These are phyloP conservation scores for Charaxes varanes DNA, from an alignment of 1,140 invertebrate genomes.

Conservation along the genomic window DNA sequence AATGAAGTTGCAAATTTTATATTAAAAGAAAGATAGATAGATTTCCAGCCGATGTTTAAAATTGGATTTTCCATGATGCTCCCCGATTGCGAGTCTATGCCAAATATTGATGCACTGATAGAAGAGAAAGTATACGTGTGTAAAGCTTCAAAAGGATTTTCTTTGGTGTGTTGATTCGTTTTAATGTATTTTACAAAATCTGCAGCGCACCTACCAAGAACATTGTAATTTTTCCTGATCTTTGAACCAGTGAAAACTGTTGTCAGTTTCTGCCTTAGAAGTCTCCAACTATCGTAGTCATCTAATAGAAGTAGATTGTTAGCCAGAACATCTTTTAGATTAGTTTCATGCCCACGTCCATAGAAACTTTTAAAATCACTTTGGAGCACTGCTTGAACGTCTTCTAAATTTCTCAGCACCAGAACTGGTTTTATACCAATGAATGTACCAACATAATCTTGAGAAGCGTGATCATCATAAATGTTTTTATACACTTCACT, in stretches of 20 bases:
- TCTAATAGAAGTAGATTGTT: slow-evolving; percentile 55
- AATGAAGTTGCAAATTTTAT: slow-evolving; percentile 21
- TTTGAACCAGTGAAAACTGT: slow-evolving; percentile 54
- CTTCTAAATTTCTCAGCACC: slow-evolving; percentile 54
- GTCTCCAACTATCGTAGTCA: slow-evolving; percentile 54
- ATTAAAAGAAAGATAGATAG: slow-evolving; percentile 12
- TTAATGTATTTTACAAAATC: slow-evolving; percentile 31
- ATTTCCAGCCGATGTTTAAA: slow-evolving; percentile 22
- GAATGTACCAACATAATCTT: slow-evolving; percentile 9
- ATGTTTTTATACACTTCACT: slow-evolving; percentile 10
- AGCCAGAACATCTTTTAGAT: slow-evolving; percentile 46
- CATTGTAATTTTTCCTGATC: slow-evolving; percentile 67
- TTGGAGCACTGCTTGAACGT: slow-evolving; percentile 71
- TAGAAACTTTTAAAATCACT: slow-evolving; percentile 69
- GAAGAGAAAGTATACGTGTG: slow-evolving; percentile 30
- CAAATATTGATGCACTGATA: slow-evolving; percentile 32
- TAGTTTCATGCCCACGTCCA: slow-evolving; percentile 35
- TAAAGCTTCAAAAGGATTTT: slow-evolving; percentile 21
- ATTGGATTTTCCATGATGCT: slow-evolving; percentile 37
- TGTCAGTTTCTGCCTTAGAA: slow-evolving; percentile 44
- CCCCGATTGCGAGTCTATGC: slow-evolving; percentile 25
- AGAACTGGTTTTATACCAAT: slow-evolving; percentile 25
- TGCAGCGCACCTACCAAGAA: slow-evolving; percentile 33
- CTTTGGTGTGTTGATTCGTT: slow-evolving; percentile 16
- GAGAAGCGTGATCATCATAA: slow-evolving; percentile 1